phyloP scores from a whole-genome alignment of 2,797 vertebrate genomes.

The Sebastes steindachneri region DNA sequence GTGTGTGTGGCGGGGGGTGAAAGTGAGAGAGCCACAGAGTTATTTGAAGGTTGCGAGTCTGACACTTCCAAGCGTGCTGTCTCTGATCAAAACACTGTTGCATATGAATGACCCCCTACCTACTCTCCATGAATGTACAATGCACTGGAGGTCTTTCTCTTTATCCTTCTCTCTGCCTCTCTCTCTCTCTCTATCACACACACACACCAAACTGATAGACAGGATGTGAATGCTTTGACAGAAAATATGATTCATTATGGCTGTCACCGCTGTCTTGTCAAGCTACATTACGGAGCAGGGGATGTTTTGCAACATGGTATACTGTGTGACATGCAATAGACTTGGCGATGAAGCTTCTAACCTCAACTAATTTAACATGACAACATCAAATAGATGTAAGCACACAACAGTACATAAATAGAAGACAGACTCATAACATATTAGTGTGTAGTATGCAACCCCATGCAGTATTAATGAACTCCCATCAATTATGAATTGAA shows the following conservation, averaged over 20 bases:
- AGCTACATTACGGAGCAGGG: conserved; percentile 34
- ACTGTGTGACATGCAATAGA: conserved; percentile 33
- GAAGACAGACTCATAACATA: conserved; percentile 30
- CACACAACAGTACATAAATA: conserved; percentile 7
- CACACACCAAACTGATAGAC: conserved; percentile 42
- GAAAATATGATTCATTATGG: conserved; percentile 65
- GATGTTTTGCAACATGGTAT: conserved; percentile 36
- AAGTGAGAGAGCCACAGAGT: conserved; percentile 35
- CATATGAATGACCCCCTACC: conserved; percentile 67
- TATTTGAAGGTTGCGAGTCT: conserved; percentile 69
- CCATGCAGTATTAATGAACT: conserved; percentile 62
- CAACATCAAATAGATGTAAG: conserved; percentile 2
- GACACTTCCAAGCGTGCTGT: conserved; percentile 53
- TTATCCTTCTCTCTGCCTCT: neutral
- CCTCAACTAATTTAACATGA: conserved; percentile 24
- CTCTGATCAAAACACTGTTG: conserved; percentile 64
- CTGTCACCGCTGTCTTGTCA: conserved; percentile 62
- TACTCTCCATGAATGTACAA: conserved; percentile 64
- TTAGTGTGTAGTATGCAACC: conserved; percentile 36
- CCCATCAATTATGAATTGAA: conserved; percentile 62
- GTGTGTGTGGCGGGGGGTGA: neutral
- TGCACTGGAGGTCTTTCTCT: conserved; percentile 30
- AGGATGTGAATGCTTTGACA: conserved; percentile 52
- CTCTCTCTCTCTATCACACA: neutral
- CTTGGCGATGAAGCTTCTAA: conserved; percentile 27